Evolutionary conservation across 2,113 vertebrate species (phyloP).

Genomic region (Tretioscincus oriximinensis): DNA sequence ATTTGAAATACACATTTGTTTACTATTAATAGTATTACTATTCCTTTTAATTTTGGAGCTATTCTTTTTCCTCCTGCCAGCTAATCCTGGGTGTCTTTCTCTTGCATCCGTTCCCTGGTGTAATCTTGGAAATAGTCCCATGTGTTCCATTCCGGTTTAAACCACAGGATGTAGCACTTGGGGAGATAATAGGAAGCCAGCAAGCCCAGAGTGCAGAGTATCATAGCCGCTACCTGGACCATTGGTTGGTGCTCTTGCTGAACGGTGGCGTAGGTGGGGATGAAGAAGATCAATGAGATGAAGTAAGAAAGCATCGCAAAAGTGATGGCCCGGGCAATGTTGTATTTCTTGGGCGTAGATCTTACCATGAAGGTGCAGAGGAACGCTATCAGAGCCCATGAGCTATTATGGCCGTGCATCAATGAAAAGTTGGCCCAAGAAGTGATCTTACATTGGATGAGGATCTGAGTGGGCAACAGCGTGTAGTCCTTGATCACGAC

Average conservation of each 20-base stretch:
- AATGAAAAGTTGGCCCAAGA: constrained; percentile 73
- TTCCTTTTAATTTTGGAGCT: too few relatives aligned
- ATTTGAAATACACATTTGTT: too few relatives aligned
- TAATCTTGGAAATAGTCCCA: constrained; percentile 68
- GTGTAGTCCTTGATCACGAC: not conserved
- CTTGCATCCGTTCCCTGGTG: not conserved
- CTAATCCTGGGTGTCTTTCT: constrained; percentile 2
- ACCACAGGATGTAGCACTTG: constrained; percentile 81
- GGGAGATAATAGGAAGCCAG: constrained; percentile 77
- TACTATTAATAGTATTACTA: too few relatives aligned
- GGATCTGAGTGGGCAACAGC: constrained; percentile 54
- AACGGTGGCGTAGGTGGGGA: constrained; percentile 76
- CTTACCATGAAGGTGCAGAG: constrained; percentile 88
- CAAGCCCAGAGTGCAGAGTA: constrained; percentile 75
- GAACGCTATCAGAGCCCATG: constrained; percentile 73
- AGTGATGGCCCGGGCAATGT: constrained; percentile 82
- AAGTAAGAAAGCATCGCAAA: constrained; percentile 79
- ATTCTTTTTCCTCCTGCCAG: too few relatives aligned
- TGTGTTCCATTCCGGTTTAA: constrained; percentile 77
- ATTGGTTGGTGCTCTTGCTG: constrained; percentile 53
- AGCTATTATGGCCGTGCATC: constrained; percentile 70
- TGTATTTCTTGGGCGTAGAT: constrained; percentile 72
- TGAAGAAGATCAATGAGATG: constrained; percentile 79
- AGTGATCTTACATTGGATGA: constrained; percentile 75
- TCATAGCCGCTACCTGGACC: constrained; percentile 67